Evolutionary conservation across 2,888 invertebrate species (phyloP).

Genomic region (Ectobius pallidus): DNA sequence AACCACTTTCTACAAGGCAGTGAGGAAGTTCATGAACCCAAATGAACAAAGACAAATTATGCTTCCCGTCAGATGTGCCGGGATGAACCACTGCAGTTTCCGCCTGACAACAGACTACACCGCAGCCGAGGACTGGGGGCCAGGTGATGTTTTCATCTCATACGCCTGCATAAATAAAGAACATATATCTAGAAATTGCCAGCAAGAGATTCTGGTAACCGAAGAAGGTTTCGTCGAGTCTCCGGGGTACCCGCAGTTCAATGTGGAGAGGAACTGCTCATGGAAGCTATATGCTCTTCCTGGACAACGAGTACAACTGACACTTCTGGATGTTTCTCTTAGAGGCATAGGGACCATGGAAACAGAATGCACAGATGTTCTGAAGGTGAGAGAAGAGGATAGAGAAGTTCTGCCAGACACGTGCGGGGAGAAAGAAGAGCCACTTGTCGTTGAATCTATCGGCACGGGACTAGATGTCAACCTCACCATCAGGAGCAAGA

Average conservation of each 20-base stretch:
- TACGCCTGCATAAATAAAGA: slow-evolving; percentile 76
- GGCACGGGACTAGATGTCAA: slow-evolving; percentile 57
- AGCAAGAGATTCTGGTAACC: slow-evolving; percentile 57
- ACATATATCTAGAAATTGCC: slow-evolving; percentile 62
- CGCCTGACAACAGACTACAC: slow-evolving; percentile 69
- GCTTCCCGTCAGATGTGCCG: slow-evolving; percentile 66
- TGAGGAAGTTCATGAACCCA: background rate
- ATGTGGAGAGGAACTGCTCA: slow-evolving; percentile 66
- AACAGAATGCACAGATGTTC: slow-evolving; percentile 59
- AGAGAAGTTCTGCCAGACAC: slow-evolving; percentile 59
- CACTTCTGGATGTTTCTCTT: slow-evolving; percentile 72
- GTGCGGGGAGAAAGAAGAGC: slow-evolving; percentile 62
- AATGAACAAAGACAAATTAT: background rate
- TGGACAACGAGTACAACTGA: slow-evolving; percentile 68
- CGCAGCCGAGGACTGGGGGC: slow-evolving; percentile 65
- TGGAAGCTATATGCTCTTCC: slow-evolving; percentile 69
- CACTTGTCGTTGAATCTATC: slow-evolving; percentile 58
- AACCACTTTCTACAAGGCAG: background rate
- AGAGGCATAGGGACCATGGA: slow-evolving; percentile 58
- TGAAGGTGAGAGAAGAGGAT: slow-evolving; percentile 60
- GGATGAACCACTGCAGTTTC: slow-evolving; percentile 76
- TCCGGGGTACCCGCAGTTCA: slow-evolving; percentile 78
- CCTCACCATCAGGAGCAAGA: slow-evolving; percentile 58
- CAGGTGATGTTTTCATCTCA: slow-evolving; percentile 70
- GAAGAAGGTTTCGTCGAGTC: slow-evolving; percentile 70